Evolutionary conservation across 2,113 vertebrate species (phyloP), one percentile per base, ranked within the genome.

Genomic region (Rostratula benghalensis): DNA sequence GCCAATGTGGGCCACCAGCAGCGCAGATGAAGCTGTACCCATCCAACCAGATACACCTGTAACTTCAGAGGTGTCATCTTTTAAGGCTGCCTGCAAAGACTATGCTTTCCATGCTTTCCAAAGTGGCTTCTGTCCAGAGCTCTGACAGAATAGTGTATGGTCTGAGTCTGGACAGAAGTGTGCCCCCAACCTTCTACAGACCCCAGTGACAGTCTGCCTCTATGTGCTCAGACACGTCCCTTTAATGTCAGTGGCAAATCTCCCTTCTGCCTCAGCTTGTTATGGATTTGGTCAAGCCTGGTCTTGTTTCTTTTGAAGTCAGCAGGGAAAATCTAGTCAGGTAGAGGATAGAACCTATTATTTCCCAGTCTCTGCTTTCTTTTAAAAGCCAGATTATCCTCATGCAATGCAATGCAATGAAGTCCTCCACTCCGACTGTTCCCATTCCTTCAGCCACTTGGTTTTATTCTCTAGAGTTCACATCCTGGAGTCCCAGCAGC

Each of bases 381-480:
- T 54, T 67, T 22, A 65, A 74, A 50, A 27, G 33, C 24, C 76
- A 82, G 48, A 31, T 69, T 65, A 48, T 33, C 15, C 31, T 35
- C 10, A 8, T 31, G 75, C 25, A 83, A 33, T 54, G n/a, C 89
- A 91, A 41, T 37, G 25, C n/a, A n/a, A n/a, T 59, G 50, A 77
- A 63, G 63, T 63, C 23, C n/a, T 87, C 46, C 14, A 7, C 25
- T 76, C 77, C 45, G 54, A 57, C 37, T 17, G 3, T 65, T 69
- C 75, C 45, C 35, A 9, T 17, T 78, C 33, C 65, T 87, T 68
- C 54, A 71, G 73, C 51, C 22, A 13, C 65, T 82, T 48, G 45
- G 46, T 45, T 96, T 94, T 92, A 37, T 65, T 48, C 93, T 80
- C 92, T 90, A 67, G n/a, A 85, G 53, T 92, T 94, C 74, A 70